Evolutionary conservation across 2,113 vertebrate genomes (phyloP), one percentile per base, ranked within the genome.

Genomic region (Actenoides lindsayi): DNA sequence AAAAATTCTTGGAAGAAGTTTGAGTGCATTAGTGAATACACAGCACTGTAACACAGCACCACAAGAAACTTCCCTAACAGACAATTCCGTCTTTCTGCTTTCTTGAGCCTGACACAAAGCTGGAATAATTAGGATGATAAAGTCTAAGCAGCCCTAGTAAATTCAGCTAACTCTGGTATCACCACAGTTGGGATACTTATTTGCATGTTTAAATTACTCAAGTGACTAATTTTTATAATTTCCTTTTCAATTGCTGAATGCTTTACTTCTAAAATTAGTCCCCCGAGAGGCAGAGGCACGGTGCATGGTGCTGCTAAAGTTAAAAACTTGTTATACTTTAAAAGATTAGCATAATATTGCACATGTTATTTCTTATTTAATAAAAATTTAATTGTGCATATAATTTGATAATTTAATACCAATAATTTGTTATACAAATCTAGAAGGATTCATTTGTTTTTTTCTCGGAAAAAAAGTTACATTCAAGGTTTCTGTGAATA

Each of bases 331-430:
- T 96, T 97, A 95, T 69, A 96, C 87, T 95, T 97, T 93, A 94
- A 90, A 93, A 97, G 94, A 98, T 98, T 97, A 97, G 84, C 93
- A 94, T 89, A 96, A 97, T 93, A 96, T 96, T 96, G 93, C 96
- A 97, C 89, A 96, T 63, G 95, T 96, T 97, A 96, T 96, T 97
- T 97, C 97, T 97, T 97, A 90, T 97, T 98, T 98, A 98, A 98
- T 98, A 98, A 97, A 97, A 97, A 96, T 94, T 92, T 98, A 98
- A 98, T 98, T 98, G 97, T 98, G 98, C 98, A 97, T 98, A 97
- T 98, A 97, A 98, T 98, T 97, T 97, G 96, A 87, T 97, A 95
- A 96, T 98, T 98, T 97, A 96, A 97, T 97, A 96, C 95, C 93
- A 95, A 97, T 97, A 94, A 95, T 97, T 96, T 94, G 83, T 96